These are phyloP conservation scores for rabbit (Oryctolagus cuniculus) DNA, from an alignment of 2,113 vertebrate genomes.

Conservation along the genomic window mOryCun1.1 NC_091447.1:4414501-4415000, in stretches of 20 bases:
- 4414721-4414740: neutral
- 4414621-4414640: neutral
- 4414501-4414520: neutral
- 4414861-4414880: too few relatives aligned
- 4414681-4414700: slow-evolving; percentile 31
- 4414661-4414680: neutral
- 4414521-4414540: slow-evolving; percentile 19
- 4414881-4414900: neutral
- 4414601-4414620: neutral
- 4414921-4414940: neutral
- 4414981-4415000: slow-evolving; percentile 8
- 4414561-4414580: neutral
- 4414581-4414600: neutral
- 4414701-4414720: neutral
- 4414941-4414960: neutral
- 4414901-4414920: neutral
- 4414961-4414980: neutral
- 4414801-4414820: neutral
- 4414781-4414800: neutral
- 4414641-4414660: neutral
- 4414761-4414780: neutral
- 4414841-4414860: neutral
- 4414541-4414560: neutral
- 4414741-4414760: neutral
- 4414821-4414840: neutral